Conservation (phyloP, 2,113 vertebrate genomes). For the Lynx canadensis region DNA sequence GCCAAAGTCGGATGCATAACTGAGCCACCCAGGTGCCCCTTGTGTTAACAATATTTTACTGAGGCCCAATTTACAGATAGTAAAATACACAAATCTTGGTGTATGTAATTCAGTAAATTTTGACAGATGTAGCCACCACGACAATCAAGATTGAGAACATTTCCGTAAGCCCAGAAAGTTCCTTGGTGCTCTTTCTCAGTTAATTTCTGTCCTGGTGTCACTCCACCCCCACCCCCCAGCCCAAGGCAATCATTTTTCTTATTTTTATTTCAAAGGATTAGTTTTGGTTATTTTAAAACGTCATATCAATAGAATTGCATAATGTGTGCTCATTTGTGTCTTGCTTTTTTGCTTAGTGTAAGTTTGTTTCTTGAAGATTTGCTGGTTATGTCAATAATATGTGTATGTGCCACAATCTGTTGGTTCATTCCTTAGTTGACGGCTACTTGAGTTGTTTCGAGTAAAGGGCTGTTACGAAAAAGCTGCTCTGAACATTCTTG, state of each 20-base stretch:
- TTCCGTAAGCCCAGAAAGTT: background rate
- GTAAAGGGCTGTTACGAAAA: background rate
- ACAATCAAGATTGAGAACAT: background rate
- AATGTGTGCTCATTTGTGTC: background rate
- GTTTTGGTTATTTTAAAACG: background rate
- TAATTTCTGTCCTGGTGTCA: background rate
- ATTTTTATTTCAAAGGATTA: background rate
- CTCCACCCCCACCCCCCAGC: fast-evolving
- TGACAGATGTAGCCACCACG: background rate
- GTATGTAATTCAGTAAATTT: background rate
- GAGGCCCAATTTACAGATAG: background rate
- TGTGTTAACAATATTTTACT: background rate
- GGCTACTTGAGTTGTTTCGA: background rate
- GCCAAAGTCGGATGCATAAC: too few species aligned
- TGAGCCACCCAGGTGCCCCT: too few species aligned
- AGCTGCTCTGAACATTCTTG: background rate
- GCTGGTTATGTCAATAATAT: background rate
- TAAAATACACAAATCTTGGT: background rate
- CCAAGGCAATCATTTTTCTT: background rate
- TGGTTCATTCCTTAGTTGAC: background rate
- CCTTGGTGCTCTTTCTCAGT: background rate
- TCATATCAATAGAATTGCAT: background rate
- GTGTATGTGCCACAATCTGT: background rate
- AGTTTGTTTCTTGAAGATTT: background rate
- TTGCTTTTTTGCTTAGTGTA: background rate